Evolutionary conservation across 2,113 vertebrate genomes (phyloP), one percentile per base, ranked within the genome.

Genomic region (Zingel zingel): DNA sequence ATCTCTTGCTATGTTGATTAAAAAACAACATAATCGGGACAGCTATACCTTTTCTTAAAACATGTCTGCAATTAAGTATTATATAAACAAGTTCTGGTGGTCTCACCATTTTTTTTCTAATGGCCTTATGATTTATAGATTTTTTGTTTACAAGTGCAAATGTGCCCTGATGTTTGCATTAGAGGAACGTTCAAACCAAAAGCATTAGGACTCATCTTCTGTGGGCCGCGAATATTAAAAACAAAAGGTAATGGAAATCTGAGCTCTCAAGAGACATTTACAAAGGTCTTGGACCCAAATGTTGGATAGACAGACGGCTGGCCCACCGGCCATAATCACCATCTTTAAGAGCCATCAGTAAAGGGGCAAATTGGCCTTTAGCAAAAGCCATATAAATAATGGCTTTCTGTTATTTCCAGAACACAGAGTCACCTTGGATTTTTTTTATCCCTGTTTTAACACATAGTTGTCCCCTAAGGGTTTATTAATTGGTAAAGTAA

Each of bases 401-500:
- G 30, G 12, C 6, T 58, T 77, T 83, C 43, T 30, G 45, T 82
- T 39, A 21, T 51, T 81, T 84, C 53, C 57, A 50, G 33, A 45
- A 48, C 18, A 36, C 45, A 47, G 14, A 58, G 68, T 82, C 61
- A 79, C 68, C 81, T 86, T 90, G 78, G 50, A 43, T 77, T 77
- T 57, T 43, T 53, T 79, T n/a, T 30, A 64, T 12, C 4, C 30
- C 43, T 59, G 14, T 65, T 90, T 77, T 39, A 67, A 79, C 53
- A 85, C 36, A 70, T 3, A 43, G 18, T 23, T 19, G 7, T 27
- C 30, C 48, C 47, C 62, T 12, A n/a, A 11, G 11, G 43, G 62
- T 27, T 74, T 27, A 47, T 84, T 63, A 65, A 56, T 18, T 5
- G 16, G 13, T 45, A 57, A 12, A 50, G 25, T 64, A 45, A 76